Evolutionary conservation across 2,113 vertebrate genomes (phyloP).

Genomic region (Pluvianellus socialis): DNA sequence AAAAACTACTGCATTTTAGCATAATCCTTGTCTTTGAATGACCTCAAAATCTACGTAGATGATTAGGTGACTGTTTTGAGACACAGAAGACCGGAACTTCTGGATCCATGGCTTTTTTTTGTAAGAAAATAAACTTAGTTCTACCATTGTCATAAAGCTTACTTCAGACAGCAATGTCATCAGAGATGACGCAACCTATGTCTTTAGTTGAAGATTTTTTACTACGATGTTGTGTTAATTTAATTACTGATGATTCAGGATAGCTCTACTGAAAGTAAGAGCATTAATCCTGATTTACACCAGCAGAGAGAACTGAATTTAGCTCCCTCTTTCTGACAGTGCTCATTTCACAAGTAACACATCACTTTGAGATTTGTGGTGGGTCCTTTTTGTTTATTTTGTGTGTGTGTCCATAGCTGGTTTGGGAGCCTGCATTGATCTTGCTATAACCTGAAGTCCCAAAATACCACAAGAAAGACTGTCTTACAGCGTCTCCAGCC

Average conservation of each 20-base stretch:
- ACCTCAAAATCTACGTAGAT: not conserved
- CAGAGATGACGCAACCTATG: not conserved
- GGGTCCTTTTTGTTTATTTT: slow-evolving; percentile 9
- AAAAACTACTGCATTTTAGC: not conserved
- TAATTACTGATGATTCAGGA: not conserved
- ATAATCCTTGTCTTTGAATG: not conserved
- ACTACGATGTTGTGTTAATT: fast-evolving
- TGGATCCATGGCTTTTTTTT: not conserved
- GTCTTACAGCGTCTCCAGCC: not conserved
- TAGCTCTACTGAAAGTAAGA: not conserved
- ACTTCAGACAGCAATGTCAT: not conserved
- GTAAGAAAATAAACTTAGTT: not conserved
- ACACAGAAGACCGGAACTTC: not conserved
- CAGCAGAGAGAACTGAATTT: not conserved
- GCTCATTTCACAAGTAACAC: not conserved
- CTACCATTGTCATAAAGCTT: not conserved
- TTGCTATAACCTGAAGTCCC: not conserved
- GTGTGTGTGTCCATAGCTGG: not conserved
- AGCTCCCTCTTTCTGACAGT: not conserved
- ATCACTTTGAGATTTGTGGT: not conserved
- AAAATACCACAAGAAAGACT: slow-evolving; percentile 45
- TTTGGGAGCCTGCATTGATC: not conserved
- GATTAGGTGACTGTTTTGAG: not conserved
- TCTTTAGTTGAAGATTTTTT: not conserved
- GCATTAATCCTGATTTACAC: not conserved